phyloP scores from a whole-genome alignment of 1,140 invertebrate species.

The Hestina assimilis region DNA sequence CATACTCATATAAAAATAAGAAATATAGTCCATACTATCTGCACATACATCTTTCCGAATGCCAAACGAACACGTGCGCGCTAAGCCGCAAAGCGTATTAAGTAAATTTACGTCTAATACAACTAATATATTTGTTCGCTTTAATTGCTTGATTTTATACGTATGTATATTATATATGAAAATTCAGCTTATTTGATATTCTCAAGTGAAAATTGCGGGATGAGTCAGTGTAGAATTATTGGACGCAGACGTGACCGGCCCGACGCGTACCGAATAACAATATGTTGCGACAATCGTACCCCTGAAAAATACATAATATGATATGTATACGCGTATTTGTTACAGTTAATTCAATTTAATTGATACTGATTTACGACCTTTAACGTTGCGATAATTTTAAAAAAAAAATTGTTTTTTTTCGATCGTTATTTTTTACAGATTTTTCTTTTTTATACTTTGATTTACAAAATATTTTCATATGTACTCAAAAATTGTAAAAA shows the following conservation, averaged over 20 bases:
- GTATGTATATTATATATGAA: slow-evolving; percentile 9
- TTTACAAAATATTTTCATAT: no score
- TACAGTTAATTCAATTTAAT: neutral
- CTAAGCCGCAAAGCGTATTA: neutral
- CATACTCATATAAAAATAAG: no score
- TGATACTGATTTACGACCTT: no score
- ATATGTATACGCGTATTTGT: slow-evolving; percentile 8
- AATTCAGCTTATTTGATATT: slow-evolving; percentile 63
- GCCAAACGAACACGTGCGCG: no score
- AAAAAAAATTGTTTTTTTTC: no score
- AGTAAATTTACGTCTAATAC: neutral
- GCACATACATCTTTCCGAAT: no score
- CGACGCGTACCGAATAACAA: slow-evolving; percentile 63
- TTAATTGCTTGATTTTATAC: neutral
- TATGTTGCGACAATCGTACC: slow-evolving; percentile 26
- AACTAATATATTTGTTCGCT: neutral
- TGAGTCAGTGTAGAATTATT: slow-evolving; percentile 70
- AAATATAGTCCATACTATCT: neutral
- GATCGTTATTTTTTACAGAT: no score
- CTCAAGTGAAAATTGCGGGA: slow-evolving; percentile 66
- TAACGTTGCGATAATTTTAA: no score
- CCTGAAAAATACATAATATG: slow-evolving; percentile 13
- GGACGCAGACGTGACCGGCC: slow-evolving; percentile 57
- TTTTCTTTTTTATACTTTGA: no score
- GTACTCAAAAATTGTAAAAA: no score